phyloP scores from a whole-genome alignment of 92 coral and sea anemone species.

The Porites divaricata region DNA sequence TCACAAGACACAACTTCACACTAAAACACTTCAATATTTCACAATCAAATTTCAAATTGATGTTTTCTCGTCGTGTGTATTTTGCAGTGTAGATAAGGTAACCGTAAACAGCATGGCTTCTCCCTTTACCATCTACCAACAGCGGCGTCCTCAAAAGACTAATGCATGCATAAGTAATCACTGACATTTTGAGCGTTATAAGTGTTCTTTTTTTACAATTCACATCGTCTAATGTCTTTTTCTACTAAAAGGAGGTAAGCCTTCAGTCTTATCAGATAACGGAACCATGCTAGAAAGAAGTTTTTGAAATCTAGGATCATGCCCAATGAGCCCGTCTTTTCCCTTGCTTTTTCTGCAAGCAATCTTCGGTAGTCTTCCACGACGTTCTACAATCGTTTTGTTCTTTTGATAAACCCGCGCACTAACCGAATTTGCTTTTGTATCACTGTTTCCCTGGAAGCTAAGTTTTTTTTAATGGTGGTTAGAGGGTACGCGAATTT shows the following conservation, averaged over 20 bases:
- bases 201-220: too few relatives aligned
- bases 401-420: not conserved
- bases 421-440: not conserved
- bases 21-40: too few relatives aligned
- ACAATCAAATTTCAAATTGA: too few relatives aligned
- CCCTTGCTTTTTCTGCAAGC: conserved; percentile 14
- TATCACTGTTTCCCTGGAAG: not conserved
- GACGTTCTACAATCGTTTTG: not conserved
- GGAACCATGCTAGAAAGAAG: conserved; percentile 67
- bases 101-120: too few relatives aligned
- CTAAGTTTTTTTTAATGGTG: not conserved
- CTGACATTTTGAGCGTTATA: too few relatives aligned
- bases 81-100: too few relatives aligned
- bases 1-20: not conserved
- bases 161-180: too few relatives aligned
- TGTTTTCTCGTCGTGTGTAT: too few relatives aligned
- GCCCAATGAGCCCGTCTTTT: conserved; percentile 7
- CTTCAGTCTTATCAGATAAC: not conserved
- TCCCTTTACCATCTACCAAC: too few relatives aligned
- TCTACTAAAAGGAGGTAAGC: conserved; percentile 30
- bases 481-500: not conserved
- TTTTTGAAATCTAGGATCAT: conserved; percentile 67
- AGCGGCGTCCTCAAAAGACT: too few relatives aligned
- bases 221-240: conserved; percentile 2
- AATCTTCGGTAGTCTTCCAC: conserved; percentile 47